Conservation (phyloP, 2,888 invertebrate species). For the Hemistola chrysoprasaria region DNA sequence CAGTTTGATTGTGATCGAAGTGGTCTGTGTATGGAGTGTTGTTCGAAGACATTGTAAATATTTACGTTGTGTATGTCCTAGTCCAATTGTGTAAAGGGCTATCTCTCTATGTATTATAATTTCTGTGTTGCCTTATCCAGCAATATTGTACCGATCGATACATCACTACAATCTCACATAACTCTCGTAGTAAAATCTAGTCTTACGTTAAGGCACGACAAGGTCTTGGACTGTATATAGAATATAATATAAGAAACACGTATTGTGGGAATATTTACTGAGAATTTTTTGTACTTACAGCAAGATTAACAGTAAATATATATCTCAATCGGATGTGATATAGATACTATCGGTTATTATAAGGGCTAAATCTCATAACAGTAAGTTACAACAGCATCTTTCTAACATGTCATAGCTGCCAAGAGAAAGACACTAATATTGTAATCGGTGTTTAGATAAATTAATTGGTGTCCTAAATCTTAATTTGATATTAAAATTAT, state of each 20-base stretch:
- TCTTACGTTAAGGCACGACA: conserved; percentile 76
- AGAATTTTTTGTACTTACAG: conserved; percentile 37
- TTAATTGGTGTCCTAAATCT: conserved; percentile 14
- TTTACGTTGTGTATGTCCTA: conserved; percentile 34
- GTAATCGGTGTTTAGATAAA: conserved; percentile 51
- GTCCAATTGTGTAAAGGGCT: conserved; percentile 39
- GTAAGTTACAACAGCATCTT: conserved; percentile 47
- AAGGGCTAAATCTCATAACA: conserved; percentile 67
- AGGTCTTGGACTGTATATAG: conserved; percentile 74
- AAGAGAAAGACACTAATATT: conserved; percentile 56
- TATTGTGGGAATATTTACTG: conserved; percentile 66
- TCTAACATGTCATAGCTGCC: conserved; percentile 41
- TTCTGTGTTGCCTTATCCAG: conserved; percentile 49
- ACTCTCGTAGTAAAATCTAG: conserved; percentile 79
- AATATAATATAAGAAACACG: conserved; percentile 61
- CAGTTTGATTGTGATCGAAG: conserved; percentile 35
- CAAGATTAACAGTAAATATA: conserved; percentile 59
- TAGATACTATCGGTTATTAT: conserved; percentile 62
- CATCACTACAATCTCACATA: conserved; percentile 58
- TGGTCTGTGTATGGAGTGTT: conserved; percentile 35
- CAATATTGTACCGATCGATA: conserved; percentile 42
- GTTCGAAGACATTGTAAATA: conserved; percentile 55
- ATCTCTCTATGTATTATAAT: conserved; percentile 42
- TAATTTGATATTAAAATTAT: conserved; percentile 64
- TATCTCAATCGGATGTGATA: conserved; percentile 73